phyloP scores from a whole-genome alignment of 2,888 invertebrate species.

The Linhomoeus sp. region DNA sequence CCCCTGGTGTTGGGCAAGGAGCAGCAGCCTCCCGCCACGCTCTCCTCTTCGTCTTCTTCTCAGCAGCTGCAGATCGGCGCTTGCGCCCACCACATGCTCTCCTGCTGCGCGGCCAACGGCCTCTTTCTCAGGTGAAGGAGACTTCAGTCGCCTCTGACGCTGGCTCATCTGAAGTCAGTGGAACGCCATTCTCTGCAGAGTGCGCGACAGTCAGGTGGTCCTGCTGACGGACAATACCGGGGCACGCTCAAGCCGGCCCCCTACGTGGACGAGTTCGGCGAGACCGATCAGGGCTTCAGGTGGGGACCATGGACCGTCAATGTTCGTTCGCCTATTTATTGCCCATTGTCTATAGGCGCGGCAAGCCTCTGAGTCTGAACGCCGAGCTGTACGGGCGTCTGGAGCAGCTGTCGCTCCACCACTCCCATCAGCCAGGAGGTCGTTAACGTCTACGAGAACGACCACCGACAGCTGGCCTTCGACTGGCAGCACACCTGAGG shows the following conservation, averaged over 20 bases:
- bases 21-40: neutral
- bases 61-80: constrained; percentile 49
- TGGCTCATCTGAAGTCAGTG: neutral
- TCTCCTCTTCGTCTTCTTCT: too few species aligned
- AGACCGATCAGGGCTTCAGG: constrained; percentile 77
- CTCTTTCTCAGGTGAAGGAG: constrained; percentile 51
- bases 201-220: constrained; percentile 66
- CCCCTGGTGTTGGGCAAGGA: constrained; percentile 7
- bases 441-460: neutral
- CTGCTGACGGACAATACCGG: constrained; percentile 52
- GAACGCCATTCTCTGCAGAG: too few species aligned
- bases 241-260: constrained; percentile 77
- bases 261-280: constrained; percentile 88
- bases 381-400: constrained; percentile 58
- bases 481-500: constrained; percentile 1
- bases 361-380: constrained; percentile 78
- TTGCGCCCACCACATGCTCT: constrained; percentile 70
- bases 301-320: constrained; percentile 9
- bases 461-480: neutral
- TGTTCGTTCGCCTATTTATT: neutral
- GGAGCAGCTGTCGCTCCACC: constrained; percentile 71
- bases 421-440: constrained; percentile 77
- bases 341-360: constrained; percentile 41
- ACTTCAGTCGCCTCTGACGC: neutral
- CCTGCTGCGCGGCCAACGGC: constrained; percentile 77